phyloP scores from a whole-genome alignment of 2,888 invertebrate species.

The Drosophila limbata region DNA sequence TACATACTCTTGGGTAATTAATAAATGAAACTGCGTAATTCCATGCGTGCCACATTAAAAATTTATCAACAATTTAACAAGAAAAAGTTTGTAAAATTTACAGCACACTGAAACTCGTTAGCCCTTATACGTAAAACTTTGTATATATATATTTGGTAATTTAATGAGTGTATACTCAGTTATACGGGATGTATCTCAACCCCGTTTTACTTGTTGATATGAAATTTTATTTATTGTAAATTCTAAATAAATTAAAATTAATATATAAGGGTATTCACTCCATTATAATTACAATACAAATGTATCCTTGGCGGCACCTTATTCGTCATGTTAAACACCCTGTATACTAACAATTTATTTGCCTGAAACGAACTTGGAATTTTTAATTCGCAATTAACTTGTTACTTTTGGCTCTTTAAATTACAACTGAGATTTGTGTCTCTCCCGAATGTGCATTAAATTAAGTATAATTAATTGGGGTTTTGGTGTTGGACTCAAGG shows the following conservation, averaged over 20 bases:
- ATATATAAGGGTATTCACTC: background rate
- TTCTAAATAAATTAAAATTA: background rate
- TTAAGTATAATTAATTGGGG: constrained; percentile 31
- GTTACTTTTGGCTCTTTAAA: constrained; percentile 41
- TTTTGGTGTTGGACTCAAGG: constrained; percentile 24
- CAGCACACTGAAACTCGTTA: background rate
- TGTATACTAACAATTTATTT: constrained; percentile 22
- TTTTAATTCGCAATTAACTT: constrained; percentile 54
- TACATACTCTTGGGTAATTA: constrained; percentile 20
- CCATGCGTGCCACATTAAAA: constrained; percentile 39
- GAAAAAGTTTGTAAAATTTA: constrained; percentile 1
- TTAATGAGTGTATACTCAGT: background rate
- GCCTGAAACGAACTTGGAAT: constrained; percentile 51
- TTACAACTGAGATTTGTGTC: constrained; percentile 46
- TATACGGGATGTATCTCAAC: constrained; percentile 1
- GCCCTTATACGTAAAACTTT: background rate
- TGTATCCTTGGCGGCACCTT: constrained; percentile 31
- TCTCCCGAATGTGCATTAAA: constrained; percentile 25
- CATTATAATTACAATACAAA: background rate
- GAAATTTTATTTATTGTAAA: too few species aligned
- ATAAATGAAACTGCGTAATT: constrained; percentile 40
- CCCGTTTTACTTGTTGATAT: background rate
- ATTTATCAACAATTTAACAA: constrained; percentile 13
- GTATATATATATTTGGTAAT: background rate
- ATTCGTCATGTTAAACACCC: constrained; percentile 19